A percentile compares a stretch with the other conserved stretches of the same genome.
These are phyloP conservation scores for Henricia sp. DNA, from an alignment of 53 echinoderm and acorn worm species.

Conservation along the genomic window DNA sequence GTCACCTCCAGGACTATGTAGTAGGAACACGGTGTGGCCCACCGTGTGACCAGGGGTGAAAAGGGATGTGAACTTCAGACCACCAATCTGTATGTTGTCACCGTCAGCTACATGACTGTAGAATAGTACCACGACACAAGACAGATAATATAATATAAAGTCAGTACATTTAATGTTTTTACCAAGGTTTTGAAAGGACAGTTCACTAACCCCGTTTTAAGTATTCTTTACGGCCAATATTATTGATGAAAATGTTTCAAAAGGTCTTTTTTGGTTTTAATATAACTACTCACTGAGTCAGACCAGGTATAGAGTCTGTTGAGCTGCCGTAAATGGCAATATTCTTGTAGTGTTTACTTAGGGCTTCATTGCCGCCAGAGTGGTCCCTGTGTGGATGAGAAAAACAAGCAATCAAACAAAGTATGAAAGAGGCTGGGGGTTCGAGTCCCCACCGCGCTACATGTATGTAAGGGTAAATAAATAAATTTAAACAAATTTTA, in stretches of 20 bases:
- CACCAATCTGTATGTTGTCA: slow-evolving; percentile 76
- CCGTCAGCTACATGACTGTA: slow-evolving; percentile 79
- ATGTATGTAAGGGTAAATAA: not conserved
- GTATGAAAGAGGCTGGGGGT: not conserved
- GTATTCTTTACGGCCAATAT: too few relatives aligned
- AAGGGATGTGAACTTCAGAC: slow-evolving; percentile 77
- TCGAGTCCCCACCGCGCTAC: not conserved
- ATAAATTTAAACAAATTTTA: not conserved
- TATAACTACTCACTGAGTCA: slow-evolving; percentile 77
- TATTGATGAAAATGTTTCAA: too few relatives aligned
- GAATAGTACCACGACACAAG: not conserved
- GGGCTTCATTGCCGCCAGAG: slow-evolving; percentile 80
- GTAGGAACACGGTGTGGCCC: slow-evolving; percentile 82
- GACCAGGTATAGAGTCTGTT: slow-evolving; percentile 76
- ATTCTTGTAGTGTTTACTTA: slow-evolving; percentile 67
- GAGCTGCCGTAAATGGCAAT: slow-evolving; percentile 78
- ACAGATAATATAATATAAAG: too few relatives aligned
- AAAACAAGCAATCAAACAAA: not conserved
- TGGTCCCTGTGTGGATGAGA: slow-evolving; percentile 75
- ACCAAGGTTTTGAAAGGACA: too few relatives aligned
- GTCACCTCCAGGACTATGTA: slow-evolving; percentile 71
- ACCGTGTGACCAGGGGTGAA: slow-evolving; percentile 92
- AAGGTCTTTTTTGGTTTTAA: not conserved
- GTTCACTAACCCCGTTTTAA: too few relatives aligned
- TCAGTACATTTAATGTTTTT: too few relatives aligned